Evolutionary conservation across 2,113 vertebrate species (phyloP).

Genomic region (Scomber scombrus): DNA sequence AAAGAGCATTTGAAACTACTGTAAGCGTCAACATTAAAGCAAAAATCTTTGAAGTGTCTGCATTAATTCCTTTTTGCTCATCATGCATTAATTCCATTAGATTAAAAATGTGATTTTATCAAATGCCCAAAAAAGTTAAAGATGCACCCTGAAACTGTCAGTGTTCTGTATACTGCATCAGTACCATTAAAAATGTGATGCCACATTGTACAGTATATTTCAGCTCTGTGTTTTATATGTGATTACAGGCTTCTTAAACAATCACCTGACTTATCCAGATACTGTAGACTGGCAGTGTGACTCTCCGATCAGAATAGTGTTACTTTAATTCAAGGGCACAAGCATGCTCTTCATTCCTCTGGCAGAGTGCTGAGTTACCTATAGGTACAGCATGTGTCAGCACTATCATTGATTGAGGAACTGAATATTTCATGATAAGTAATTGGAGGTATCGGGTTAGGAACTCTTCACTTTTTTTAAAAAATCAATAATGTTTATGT

Average conservation of each 20-base stretch:
- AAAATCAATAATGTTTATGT: no score
- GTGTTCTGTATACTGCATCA: no score
- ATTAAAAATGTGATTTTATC: no score
- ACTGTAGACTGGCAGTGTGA: background rate
- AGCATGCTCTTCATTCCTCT: background rate
- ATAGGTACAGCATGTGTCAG: slow-evolving; percentile 34
- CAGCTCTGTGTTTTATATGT: background rate
- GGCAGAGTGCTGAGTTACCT: slow-evolving; percentile 14
- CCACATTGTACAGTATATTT: background rate
- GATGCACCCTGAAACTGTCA: no score
- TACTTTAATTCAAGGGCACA: slow-evolving; percentile 36
- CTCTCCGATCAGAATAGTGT: background rate
- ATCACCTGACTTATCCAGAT: background rate
- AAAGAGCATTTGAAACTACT: no score
- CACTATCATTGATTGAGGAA: slow-evolving; percentile 48
- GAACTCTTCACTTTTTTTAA: background rate
- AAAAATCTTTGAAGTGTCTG: no score
- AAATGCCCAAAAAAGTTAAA: no score
- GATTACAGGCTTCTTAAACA: background rate
- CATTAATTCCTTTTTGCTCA: no score
- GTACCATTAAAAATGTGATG: no score
- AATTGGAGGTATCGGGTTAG: slow-evolving; percentile 33
- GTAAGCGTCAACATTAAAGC: no score
- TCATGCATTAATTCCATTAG: no score
- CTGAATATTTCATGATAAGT: slow-evolving; percentile 71